Conservation (phyloP, 2,888 invertebrate genomes). For the Vesta saturnalis region DNA sequence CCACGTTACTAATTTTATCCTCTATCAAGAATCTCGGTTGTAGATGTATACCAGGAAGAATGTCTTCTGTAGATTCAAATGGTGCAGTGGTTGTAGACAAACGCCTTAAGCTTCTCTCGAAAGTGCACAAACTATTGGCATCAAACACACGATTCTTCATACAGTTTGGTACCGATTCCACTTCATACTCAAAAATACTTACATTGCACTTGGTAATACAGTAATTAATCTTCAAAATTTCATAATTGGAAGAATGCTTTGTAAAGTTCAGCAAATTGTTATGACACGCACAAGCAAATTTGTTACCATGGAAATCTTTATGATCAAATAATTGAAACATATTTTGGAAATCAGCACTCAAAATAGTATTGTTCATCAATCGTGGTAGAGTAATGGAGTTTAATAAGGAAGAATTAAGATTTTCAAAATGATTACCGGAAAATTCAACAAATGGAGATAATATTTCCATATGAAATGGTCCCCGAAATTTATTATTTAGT, state of each 20-base stretch:
- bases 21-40: neutral
- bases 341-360: neutral
- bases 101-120: slow-evolving; percentile 6
- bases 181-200: slow-evolving; percentile 27
- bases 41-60: neutral
- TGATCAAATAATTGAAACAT: slow-evolving; percentile 15
- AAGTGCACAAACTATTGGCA: slow-evolving; percentile 13
- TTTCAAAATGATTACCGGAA: slow-evolving; percentile 19
- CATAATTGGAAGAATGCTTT: slow-evolving; percentile 20
- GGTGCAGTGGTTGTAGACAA: neutral
- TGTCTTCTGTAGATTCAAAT: neutral
- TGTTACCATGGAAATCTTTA: slow-evolving; percentile 29
- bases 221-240: slow-evolving; percentile 28
- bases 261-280: slow-evolving; percentile 20
- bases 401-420: slow-evolving; percentile 5
- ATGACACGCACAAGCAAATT: slow-evolving; percentile 21
- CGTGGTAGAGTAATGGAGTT: neutral
- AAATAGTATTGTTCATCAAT: slow-evolving; percentile 21
- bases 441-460: slow-evolving; percentile 26
- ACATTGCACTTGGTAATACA: slow-evolving; percentile 24
- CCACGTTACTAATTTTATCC: neutral
- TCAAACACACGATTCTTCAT: slow-evolving; percentile 16
- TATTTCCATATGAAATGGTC: slow-evolving; percentile 14
- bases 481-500: slow-evolving; percentile 16
- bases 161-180: slow-evolving; percentile 20